phyloP scores from a whole-genome alignment of 1,140 invertebrate genomes.

The Homarus americanus region DNA sequence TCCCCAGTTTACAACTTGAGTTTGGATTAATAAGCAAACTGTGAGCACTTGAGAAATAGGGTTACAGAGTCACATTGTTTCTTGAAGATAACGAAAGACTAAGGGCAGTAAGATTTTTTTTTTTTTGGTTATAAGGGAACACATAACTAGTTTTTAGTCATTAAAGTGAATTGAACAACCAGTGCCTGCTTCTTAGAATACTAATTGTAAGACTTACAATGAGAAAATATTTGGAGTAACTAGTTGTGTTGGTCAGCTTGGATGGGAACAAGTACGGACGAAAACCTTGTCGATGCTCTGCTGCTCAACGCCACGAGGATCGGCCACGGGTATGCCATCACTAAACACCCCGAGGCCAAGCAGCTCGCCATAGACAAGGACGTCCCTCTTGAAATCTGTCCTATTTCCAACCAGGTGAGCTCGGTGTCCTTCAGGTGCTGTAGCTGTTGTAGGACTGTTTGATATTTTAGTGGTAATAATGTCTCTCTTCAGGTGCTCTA shows the following conservation, averaged over 20 bases:
- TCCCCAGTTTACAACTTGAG: neutral
- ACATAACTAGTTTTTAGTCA: too few relatives aligned
- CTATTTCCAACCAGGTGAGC: slow-evolving; percentile 83
- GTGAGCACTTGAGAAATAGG: too few relatives aligned
- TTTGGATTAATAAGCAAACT: too few relatives aligned
- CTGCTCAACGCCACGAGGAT: slow-evolving; percentile 86
- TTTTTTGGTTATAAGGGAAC: too few relatives aligned
- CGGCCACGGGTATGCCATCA: slow-evolving; percentile 85
- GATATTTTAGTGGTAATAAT: neutral
- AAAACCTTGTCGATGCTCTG: slow-evolving; percentile 89
- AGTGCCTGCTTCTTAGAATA: too few relatives aligned
- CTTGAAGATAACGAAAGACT: too few relatives aligned
- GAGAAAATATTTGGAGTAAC: too few relatives aligned
- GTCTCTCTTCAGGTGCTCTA: too few relatives aligned
- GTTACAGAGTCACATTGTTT: too few relatives aligned
- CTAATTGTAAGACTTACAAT: too few relatives aligned
- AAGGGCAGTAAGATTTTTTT: too few relatives aligned
- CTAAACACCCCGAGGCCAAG: slow-evolving; percentile 86
- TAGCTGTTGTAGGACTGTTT: neutral
- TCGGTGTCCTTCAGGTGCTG: neutral
- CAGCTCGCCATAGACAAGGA: slow-evolving; percentile 82
- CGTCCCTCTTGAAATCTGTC: slow-evolving; percentile 90
- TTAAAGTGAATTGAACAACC: too few relatives aligned
- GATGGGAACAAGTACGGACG: slow-evolving; percentile 80
- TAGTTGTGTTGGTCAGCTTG: slow-evolving; percentile 79